Base-by-base conservation (phyloP, 2,888 invertebrate species). In the Rosalia funebris region DNA sequence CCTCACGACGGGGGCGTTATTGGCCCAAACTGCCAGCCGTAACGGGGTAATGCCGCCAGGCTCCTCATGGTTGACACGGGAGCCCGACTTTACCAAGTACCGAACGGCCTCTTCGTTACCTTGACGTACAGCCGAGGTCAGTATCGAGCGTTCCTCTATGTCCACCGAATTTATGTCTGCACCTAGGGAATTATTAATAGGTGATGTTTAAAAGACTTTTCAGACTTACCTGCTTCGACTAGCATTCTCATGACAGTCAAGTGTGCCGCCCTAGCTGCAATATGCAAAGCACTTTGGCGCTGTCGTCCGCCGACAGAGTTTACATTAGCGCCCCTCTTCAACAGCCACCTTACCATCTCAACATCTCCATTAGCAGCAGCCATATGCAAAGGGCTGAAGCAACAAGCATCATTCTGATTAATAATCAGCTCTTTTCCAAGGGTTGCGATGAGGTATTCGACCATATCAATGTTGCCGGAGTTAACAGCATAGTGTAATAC, bases 401-500 rank as follows among this genome's bases (percentile, higher is more conserved):
- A 88, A 72, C 88, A 87, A 3, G 84, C 84, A 66, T 89, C 89
- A 20, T 86, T 84, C 31, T 88, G 83, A 80, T 92, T 88, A 19
- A 90, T 82, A 78, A 85, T 86, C 82, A 0, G 89, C 25, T 63
- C 63, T 34, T 65, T 63, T 85, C 0, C 89, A 88, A 71, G 86
- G 3, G 53, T 48, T 9, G 63, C 34, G 41, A 65, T 37, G n/a
- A 68, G 81, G 61, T 89, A 81, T 52, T 84, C 83, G 0, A 89
- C 84, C 75, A 89, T 86, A 47, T 84, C 86, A 46, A 82, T 73
- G 75, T 89, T 87, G 0, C 90, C 89, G 70, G 87, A 85, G 63
- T 88, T 87, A 10, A 89, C 87, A 16, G 91, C 91, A 83, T 92
- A 91, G 78, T 91, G 91, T 55, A 91, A 78, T 0, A 91, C 89